Evolutionary conservation across 2,113 vertebrate species (phyloP).

Genomic region (Cottus gobio): DNA sequence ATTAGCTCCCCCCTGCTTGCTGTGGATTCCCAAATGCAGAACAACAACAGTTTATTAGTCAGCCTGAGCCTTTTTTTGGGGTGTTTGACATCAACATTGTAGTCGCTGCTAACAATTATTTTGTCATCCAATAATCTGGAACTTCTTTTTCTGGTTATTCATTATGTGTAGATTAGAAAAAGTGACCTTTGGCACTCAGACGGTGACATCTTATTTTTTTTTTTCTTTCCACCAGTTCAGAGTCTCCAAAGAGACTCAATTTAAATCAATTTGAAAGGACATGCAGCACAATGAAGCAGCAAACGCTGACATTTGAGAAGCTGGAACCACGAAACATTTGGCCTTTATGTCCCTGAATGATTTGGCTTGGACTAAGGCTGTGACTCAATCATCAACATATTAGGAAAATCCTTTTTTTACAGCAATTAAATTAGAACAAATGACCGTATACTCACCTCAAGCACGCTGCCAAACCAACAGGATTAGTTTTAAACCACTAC

Average conservation of each 20-base stretch:
- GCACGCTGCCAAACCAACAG: background rate
- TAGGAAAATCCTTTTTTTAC: no score
- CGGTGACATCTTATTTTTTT: background rate
- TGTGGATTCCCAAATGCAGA: background rate
- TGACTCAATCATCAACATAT: no score
- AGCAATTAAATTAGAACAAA: background rate
- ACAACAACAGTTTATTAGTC: background rate
- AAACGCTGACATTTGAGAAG: background rate
- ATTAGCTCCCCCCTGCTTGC: conserved; percentile 3
- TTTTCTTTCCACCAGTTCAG: background rate
- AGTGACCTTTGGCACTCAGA: background rate
- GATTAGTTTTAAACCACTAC: background rate
- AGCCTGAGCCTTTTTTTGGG: background rate
- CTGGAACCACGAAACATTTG: background rate
- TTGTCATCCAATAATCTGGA: no score
- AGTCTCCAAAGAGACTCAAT: background rate
- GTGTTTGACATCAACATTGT: background rate
- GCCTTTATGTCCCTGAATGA: background rate
- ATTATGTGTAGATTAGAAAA: background rate
- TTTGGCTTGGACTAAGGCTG: background rate
- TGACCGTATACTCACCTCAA: background rate
- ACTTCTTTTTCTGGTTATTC: background rate
- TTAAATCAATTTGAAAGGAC: background rate
- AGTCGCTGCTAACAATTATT: background rate
- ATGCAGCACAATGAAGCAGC: background rate